phyloP scores from a whole-genome alignment of 1,140 invertebrate genomes.

The Drosophila parvula region DNA sequence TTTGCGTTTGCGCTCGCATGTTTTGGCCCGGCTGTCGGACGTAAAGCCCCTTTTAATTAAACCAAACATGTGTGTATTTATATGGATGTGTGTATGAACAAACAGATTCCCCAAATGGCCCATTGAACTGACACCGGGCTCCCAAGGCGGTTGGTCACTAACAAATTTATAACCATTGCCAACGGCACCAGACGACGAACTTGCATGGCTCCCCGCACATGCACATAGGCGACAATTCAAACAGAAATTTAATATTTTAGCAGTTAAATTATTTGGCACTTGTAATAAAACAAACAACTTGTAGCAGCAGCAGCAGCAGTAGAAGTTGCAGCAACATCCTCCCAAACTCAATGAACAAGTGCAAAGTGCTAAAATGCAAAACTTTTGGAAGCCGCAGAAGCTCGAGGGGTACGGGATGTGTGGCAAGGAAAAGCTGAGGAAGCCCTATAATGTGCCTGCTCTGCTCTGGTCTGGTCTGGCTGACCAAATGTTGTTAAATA shows the following conservation, averaged over 20 bases:
- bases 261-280: conserved; percentile 82
- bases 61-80: conserved; percentile 64
- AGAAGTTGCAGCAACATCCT: conserved; percentile 17
- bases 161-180: conserved; percentile 66
- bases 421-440: not conserved
- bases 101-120: conserved; percentile 74
- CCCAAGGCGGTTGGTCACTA: conserved; percentile 32
- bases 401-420: conserved; percentile 17
- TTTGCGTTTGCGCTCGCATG: conserved; percentile 5
- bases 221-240: conserved; percentile 63
- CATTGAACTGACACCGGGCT: conserved; percentile 66
- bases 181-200: conserved; percentile 23
- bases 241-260: conserved; percentile 82
- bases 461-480: conserved; percentile 10
- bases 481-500: conserved; percentile 82
- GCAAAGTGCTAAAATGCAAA: conserved; percentile 79
- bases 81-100: conserved; percentile 41
- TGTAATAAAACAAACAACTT: conserved; percentile 81
- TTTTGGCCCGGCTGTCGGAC: conserved; percentile 23
- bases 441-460: conserved; percentile 54
- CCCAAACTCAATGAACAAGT: conserved; percentile 58
- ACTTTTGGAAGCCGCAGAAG: conserved; percentile 68
- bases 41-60: conserved; percentile 78
- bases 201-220: conserved; percentile 6
- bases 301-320: conserved; percentile 43